These are phyloP conservation scores for Tringa solitaria DNA, from an alignment of 2,113 vertebrate species.

Conservation along the genomic window DNA sequence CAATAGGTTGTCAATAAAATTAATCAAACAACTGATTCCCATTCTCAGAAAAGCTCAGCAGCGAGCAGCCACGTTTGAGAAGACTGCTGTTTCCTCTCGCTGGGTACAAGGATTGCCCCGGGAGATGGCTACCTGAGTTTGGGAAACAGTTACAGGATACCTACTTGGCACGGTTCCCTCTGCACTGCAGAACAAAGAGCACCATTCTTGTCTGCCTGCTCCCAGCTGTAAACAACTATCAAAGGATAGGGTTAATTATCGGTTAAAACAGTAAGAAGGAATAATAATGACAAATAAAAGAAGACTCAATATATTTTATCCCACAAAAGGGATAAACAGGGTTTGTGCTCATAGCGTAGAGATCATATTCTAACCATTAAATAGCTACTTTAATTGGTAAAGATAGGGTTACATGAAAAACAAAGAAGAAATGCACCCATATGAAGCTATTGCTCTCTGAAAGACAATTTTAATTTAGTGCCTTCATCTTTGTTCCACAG, in stretches of 20 bases:
- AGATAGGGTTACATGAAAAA: background rate
- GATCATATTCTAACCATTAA: constrained; percentile 11
- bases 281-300: constrained; percentile 20
- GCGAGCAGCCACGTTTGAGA: background rate
- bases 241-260: background rate
- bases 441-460: background rate
- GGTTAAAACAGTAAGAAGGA: background rate
- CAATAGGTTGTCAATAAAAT: background rate
- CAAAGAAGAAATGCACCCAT: background rate
- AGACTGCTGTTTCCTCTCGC: background rate
- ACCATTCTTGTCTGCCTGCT: background rate
- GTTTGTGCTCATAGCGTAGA: background rate
- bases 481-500: background rate
- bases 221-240: background rate
- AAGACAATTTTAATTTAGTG: background rate
- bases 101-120: background rate
- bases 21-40: background rate
- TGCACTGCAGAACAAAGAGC: background rate
- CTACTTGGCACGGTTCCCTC: background rate
- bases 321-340: constrained; percentile 23
- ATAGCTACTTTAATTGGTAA: constrained; percentile 21
- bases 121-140: background rate
- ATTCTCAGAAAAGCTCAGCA: background rate
- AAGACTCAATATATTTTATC: constrained; percentile 38
- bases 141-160: background rate